Conservation (phyloP, 1,140 invertebrate species). For the Drosophila triauraria region DNA sequence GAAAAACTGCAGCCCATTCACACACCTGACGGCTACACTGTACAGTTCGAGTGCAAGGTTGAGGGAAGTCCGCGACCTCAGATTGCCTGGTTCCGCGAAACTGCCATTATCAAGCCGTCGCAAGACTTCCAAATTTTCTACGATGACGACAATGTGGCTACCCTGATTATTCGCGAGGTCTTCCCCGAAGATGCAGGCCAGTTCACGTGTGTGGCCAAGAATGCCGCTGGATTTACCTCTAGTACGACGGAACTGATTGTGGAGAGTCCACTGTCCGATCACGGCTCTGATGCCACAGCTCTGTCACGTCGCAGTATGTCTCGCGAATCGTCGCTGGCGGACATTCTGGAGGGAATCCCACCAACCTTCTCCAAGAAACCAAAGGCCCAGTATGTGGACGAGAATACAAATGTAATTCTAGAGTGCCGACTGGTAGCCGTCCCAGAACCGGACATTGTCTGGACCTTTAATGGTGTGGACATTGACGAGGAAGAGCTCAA, state of each 20-base stretch:
- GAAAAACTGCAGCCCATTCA: conserved; percentile 94
- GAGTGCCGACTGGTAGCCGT: conserved; percentile 95
- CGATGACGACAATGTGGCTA: conserved; percentile 96
- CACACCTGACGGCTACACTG: conserved; percentile 93
- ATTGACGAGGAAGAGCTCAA: conserved; percentile 89
- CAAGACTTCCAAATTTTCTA: conserved; percentile 97
- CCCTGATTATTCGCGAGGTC: conserved; percentile 96
- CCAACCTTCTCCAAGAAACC: conserved; percentile 96
- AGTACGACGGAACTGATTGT: conserved; percentile 96
- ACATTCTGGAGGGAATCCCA: conserved; percentile 96
- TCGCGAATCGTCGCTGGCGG: conserved; percentile 94
- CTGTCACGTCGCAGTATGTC: conserved; percentile 93
- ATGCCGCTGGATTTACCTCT: conserved; percentile 96
- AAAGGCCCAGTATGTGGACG: conserved; percentile 92
- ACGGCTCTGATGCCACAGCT: conserved; percentile 93
- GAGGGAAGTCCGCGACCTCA: conserved; percentile 95
- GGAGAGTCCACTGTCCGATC: conserved; percentile 94
- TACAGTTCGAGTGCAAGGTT: conserved; percentile 96
- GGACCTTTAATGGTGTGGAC: conserved; percentile 91
- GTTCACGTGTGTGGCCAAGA: conserved; percentile 98
- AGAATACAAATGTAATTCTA: conserved; percentile 91
- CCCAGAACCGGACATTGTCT: conserved; percentile 95
- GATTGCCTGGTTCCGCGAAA: conserved; percentile 98
- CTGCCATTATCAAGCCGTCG: conserved; percentile 95
- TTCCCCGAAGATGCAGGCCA: conserved; percentile 98